Evolutionary conservation across 2,888 invertebrate genomes (phyloP).

Genomic region (Callyntrura guangdongensis): DNA sequence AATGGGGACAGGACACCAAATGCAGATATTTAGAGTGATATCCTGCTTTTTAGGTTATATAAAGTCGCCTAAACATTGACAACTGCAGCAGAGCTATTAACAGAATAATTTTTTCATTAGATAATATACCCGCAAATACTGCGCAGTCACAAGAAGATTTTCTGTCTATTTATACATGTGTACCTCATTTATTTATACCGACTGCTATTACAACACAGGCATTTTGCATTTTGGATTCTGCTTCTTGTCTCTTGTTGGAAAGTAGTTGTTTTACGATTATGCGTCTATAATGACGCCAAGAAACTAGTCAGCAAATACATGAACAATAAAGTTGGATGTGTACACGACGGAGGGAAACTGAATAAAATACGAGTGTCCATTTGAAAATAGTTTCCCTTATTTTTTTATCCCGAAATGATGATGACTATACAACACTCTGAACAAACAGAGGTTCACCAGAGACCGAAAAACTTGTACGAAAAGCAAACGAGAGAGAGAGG

Average conservation of each 20-base stretch:
- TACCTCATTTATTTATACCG: background rate
- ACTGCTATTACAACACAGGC: too few species aligned
- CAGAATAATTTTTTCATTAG: background rate
- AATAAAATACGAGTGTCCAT: constrained; percentile 16
- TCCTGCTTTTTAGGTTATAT: background rate
- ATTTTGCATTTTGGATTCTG: constrained; percentile 3
- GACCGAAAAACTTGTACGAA: background rate
- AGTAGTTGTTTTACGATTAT: constrained; percentile 45
- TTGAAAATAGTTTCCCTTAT: background rate
- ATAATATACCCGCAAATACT: background rate
- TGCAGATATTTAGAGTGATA: background rate
- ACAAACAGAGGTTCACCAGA: background rate
- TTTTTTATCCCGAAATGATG: background rate
- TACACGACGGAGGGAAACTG: background rate
- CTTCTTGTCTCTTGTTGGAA: constrained; percentile 10
- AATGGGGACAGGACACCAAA: background rate
- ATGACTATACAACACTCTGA: background rate
- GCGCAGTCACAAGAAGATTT: too few species aligned
- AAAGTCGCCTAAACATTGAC: background rate
- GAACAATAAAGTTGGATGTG: constrained; percentile 9
- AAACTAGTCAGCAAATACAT: constrained; percentile 5
- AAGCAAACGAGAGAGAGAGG: background rate
- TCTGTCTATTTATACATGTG: background rate
- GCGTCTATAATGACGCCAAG: constrained; percentile 35
- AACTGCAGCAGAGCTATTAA: background rate